Evolutionary conservation across 2,113 vertebrate species (phyloP).

Genomic region (Plectropomus leopardus): DNA sequence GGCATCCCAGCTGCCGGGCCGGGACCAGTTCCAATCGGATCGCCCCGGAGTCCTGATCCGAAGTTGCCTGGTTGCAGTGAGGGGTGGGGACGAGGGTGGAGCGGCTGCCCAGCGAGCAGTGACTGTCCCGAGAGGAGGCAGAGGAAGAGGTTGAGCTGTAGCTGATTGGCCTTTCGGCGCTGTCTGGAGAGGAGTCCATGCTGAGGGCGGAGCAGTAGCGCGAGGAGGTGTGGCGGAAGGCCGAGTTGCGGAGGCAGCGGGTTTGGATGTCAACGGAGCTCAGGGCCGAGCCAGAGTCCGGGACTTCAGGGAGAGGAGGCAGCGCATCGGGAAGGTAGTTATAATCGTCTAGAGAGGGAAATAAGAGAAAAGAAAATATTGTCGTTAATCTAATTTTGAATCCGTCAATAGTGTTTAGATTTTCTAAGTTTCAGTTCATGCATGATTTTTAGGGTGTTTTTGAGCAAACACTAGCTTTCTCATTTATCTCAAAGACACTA

Average conservation of each 20-base stretch:
- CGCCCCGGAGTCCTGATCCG: conserved; percentile 92
- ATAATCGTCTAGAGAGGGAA: conserved; percentile 86
- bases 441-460: no score
- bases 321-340: conserved; percentile 85
- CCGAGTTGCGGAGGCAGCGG: conserved; percentile 81
- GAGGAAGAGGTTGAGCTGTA: conserved; percentile 98
- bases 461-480: neutral
- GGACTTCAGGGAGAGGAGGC: conserved; percentile 86
- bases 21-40: conserved; percentile 94
- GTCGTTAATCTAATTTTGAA: neutral
- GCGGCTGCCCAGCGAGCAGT: conserved; percentile 94
- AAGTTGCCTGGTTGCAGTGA: conserved; percentile 86
- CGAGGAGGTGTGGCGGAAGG: conserved; percentile 74
- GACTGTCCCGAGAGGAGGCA: conserved; percentile 95
- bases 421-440: neutral
- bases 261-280: conserved; percentile 77
- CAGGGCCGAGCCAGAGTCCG: conserved; percentile 82
- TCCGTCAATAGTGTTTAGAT: neutral
- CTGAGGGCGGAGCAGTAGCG: conserved; percentile 85
- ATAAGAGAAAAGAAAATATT: conserved; percentile 17
- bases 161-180: conserved; percentile 93
- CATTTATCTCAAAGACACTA: conserved; percentile 2
- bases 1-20: conserved; percentile 86
- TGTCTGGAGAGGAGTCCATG: conserved; percentile 93
- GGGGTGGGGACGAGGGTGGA: conserved; percentile 90